phyloP scores from a whole-genome alignment of 2,888 invertebrate genomes.

The Quadriops clusia region DNA sequence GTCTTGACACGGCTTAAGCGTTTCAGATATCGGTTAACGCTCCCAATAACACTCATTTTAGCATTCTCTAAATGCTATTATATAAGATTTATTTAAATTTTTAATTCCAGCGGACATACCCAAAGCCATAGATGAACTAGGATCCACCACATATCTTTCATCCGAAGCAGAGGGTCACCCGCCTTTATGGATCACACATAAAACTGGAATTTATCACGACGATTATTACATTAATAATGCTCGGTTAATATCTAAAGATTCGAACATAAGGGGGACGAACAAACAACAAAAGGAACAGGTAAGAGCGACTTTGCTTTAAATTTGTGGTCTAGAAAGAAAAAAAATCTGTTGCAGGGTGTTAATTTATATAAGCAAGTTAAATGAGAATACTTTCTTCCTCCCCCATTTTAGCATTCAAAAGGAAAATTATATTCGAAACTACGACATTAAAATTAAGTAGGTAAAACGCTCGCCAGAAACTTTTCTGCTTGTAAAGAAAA shows the following conservation, averaged over 20 bases:
- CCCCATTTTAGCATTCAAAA: not conserved
- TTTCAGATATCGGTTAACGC: not conserved
- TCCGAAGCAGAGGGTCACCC: constrained; percentile 78
- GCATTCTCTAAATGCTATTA: not conserved
- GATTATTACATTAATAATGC: constrained; percentile 84
- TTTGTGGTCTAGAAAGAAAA: constrained; percentile 1
- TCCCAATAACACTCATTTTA: constrained; percentile 2
- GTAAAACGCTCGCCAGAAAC: constrained; percentile 1
- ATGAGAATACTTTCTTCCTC: not conserved
- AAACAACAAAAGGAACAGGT: constrained; percentile 42
- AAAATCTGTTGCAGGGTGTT: constrained; percentile 4
- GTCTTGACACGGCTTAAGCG: no score
- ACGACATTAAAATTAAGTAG: constrained; percentile 3
- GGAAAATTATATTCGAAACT: not conserved
- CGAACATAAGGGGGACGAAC: constrained; percentile 50
- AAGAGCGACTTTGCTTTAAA: constrained; percentile 18
- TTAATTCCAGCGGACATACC: constrained; percentile 61
- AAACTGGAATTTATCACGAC: constrained; percentile 47
- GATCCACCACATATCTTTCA: constrained; percentile 47
- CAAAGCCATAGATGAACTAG: constrained; percentile 54
- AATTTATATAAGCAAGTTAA: constrained; percentile 2
- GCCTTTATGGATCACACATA: constrained; percentile 71
- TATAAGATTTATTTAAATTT: constrained; percentile 13
- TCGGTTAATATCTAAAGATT: constrained; percentile 55
- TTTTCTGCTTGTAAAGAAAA: no score